Evolutionary conservation across 2,113 vertebrate genomes (phyloP).

Genomic region (Thoracochromis brauschi): DNA sequence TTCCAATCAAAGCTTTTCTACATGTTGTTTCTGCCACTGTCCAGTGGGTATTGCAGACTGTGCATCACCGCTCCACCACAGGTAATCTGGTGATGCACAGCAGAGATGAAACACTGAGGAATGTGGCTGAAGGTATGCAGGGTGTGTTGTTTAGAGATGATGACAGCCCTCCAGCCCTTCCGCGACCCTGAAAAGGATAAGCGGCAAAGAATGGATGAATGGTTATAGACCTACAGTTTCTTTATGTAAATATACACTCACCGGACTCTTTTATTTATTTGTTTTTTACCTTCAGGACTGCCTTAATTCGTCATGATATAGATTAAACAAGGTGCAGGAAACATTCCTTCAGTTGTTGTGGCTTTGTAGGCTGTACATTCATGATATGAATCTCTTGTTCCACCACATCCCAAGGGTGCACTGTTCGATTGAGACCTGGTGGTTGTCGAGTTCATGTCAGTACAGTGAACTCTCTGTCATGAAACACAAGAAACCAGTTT

Average conservation of each 20-base stretch:
- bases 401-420: not conserved
- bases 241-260: not conserved
- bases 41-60: not conserved
- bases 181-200: not conserved
- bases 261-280: not conserved
- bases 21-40: not conserved
- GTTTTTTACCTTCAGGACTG: not conserved
- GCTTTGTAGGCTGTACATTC: not conserved
- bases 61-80: not conserved
- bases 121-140: not conserved
- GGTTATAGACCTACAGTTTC: not conserved
- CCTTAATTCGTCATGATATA: not conserved
- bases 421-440: not conserved
- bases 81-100: not conserved
- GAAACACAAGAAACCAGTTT: not conserved
- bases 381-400: not conserved
- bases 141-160: not conserved
- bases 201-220: not conserved
- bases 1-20: not conserved
- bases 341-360: not conserved
- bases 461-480: not conserved
- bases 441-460: not conserved
- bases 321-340: not conserved
- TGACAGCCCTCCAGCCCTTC: not conserved
- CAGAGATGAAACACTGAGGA: not conserved